phyloP scores from a whole-genome alignment of 2,888 invertebrate species.

The Mechanitis messenoides region DNA sequence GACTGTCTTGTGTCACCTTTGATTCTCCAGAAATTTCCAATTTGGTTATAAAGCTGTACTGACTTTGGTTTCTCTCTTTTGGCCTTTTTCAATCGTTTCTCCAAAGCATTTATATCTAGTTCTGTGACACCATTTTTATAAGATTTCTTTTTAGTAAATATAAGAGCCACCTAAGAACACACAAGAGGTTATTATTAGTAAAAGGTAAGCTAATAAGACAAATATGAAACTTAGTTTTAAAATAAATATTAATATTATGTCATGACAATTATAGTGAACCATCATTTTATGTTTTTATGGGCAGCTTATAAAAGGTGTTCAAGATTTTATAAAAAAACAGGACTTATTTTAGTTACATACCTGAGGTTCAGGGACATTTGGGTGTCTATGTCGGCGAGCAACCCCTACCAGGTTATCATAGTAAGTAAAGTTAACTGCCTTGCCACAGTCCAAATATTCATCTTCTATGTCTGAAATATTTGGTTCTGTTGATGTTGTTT shows the following conservation, averaged over 20 bases:
- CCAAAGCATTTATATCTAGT: conserved; percentile 84
- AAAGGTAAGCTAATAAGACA: background rate
- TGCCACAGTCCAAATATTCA: conserved; percentile 87
- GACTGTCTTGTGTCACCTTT: conserved; percentile 91
- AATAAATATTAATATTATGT: too few relatives aligned
- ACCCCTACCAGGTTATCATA: conserved; percentile 93
- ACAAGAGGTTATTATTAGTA: conserved; percentile 2
- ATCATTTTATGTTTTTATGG: too few relatives aligned
- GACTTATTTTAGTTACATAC: conserved; percentile 36
- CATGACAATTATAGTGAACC: too few relatives aligned
- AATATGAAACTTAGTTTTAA: too few relatives aligned
- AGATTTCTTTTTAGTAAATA: conserved; percentile 83
- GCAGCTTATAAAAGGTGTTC: too few relatives aligned
- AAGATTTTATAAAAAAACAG: too few relatives aligned
- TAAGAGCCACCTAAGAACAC: conserved; percentile 78
- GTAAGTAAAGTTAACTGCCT: conserved; percentile 90
- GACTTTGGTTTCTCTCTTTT: conserved; percentile 90
- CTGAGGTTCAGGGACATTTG: conserved; percentile 89
- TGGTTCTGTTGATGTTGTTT: conserved; percentile 51
- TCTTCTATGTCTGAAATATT: conserved; percentile 68
- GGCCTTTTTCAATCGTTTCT: conserved; percentile 84
- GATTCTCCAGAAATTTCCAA: conserved; percentile 94
- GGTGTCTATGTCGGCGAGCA: conserved; percentile 87
- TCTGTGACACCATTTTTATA: conserved; percentile 79
- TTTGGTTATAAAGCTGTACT: conserved; percentile 90